These are phyloP conservation scores for Ophion obscuratus DNA, from an alignment of 2,888 invertebrate species.

Conservation along the genomic window DNA sequence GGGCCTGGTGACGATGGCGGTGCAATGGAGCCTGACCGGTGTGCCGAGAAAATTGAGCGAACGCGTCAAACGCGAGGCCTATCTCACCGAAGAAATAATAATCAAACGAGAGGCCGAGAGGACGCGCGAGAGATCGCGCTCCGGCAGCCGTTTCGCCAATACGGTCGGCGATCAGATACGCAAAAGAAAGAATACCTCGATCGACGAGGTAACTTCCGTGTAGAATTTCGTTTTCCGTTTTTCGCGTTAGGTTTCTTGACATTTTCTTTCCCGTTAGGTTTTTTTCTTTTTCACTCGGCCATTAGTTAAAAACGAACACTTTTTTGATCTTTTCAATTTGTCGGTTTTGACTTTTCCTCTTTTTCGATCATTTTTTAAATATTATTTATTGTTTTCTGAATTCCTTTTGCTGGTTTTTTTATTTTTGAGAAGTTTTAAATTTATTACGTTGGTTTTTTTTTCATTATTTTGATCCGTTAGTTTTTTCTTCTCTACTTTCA, in stretches of 20 bases:
- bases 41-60: constrained; percentile 89
- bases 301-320: no score
- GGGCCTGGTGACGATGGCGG: constrained; percentile 88
- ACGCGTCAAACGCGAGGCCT: constrained; percentile 90
- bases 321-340: no score
- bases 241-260: neutral
- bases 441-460: no score
- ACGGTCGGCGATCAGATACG: constrained; percentile 68
- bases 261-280: neutral
- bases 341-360: no score
- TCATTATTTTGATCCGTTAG: no score
- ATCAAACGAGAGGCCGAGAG: constrained; percentile 88
- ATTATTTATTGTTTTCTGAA: no score
- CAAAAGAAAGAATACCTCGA: constrained; percentile 53
- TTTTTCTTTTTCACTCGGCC: neutral
- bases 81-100: constrained; percentile 90
- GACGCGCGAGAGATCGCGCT: constrained; percentile 78
- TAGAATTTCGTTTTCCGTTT: constrained; percentile 12
- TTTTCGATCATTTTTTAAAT: no score
- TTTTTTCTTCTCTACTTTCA: no score
- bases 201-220: constrained; percentile 37
- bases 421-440: no score
- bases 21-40: constrained; percentile 92
- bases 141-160: constrained; percentile 64
- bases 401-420: no score